phyloP scores from a whole-genome alignment of 1,140 invertebrate genomes.

The Mya arenaria region DNA sequence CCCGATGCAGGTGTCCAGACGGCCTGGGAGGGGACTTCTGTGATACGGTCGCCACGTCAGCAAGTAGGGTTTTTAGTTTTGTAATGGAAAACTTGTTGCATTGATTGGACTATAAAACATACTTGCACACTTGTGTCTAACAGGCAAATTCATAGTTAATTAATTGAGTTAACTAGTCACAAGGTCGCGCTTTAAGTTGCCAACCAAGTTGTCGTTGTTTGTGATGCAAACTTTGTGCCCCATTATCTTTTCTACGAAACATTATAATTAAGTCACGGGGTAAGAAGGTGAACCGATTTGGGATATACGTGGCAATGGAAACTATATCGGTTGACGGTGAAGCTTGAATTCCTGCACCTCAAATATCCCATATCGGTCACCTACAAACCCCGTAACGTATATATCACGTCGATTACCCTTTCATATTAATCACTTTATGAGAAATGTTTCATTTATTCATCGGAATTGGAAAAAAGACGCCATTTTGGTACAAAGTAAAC shows the following conservation, averaged over 20 bases:
- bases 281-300: not conserved
- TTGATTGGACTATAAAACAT: not conserved
- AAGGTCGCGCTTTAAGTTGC: not conserved
- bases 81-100: not conserved
- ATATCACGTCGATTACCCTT: too few species aligned
- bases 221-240: not conserved
- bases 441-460: not conserved
- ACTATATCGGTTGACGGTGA: not conserved
- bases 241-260: not conserved
- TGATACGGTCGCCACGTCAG: constrained; percentile 62
- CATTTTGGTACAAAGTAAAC: too few species aligned
- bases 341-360: not conserved
- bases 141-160: not conserved
- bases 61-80: not conserved
- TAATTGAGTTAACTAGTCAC: not conserved
- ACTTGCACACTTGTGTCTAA: not conserved
- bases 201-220: not conserved
- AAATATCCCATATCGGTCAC: not conserved
- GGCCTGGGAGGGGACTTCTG: constrained; percentile 73
- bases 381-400: too few species aligned
- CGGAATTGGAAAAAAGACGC: not conserved
- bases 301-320: not conserved
- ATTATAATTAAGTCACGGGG: not conserved
- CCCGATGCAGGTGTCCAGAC: constrained; percentile 74
- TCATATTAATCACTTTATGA: not conserved